Evolutionary conservation across 2,888 invertebrate species (phyloP).

Genomic region (Leptopterna dolabrata): DNA sequence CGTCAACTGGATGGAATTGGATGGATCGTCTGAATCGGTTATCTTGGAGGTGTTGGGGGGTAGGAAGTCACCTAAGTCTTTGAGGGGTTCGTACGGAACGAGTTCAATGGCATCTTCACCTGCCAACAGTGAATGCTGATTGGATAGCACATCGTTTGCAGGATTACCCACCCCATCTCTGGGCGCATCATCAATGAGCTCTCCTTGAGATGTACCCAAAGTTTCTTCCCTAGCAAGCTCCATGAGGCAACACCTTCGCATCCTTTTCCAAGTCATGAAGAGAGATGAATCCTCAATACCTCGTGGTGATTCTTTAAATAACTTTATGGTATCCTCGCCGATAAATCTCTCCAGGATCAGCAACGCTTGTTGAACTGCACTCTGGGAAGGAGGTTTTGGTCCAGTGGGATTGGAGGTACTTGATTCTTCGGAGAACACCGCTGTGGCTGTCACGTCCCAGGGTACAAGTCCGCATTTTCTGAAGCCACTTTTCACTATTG

Average conservation of each 20-base stretch:
- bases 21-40: not conserved
- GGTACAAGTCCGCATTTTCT: constrained; percentile 58
- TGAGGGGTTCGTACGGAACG: not conserved
- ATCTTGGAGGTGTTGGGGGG: not conserved
- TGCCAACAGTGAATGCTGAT: constrained; percentile 24
- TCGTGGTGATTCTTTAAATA: constrained; percentile 47
- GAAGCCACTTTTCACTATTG: constrained; percentile 57
- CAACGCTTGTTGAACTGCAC: constrained; percentile 21
- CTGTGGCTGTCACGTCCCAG: constrained; percentile 55
- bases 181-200: not conserved
- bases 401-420: constrained; percentile 1
- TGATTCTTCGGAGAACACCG: constrained; percentile 14
- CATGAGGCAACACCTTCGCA: constrained; percentile 40
- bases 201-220: constrained; percentile 4
- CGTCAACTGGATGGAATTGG: not conserved
- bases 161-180: not conserved
- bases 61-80: not conserved
- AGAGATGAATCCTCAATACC: constrained; percentile 54
- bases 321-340: constrained; percentile 35
- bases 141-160: not conserved
- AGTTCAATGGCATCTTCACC: constrained; percentile 38
- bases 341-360: constrained; percentile 42
- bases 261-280: constrained; percentile 47
- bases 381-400: constrained; percentile 13
- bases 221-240: constrained; percentile 21